Conservation (phyloP, 2,888 invertebrate species). For the Tribolium freemani region DNA sequence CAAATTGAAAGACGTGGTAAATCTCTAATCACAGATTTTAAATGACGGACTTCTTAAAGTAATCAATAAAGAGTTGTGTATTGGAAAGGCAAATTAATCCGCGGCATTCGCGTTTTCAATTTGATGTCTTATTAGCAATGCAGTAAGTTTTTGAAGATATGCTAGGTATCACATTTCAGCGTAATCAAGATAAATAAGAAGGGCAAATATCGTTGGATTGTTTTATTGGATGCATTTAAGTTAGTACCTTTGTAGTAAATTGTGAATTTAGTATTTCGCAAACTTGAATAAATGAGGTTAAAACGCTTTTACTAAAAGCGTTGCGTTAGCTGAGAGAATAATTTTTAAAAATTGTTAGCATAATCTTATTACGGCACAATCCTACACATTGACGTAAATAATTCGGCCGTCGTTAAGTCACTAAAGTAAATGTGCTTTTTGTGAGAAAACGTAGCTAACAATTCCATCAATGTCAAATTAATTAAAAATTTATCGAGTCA, state of each 20-base stretch:
- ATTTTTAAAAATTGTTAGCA: slow-evolving; percentile 21
- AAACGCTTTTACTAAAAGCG: slow-evolving; percentile 29
- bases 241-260: slow-evolving; percentile 17
- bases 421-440: background rate
- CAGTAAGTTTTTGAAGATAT: slow-evolving; percentile 9
- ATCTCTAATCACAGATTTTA: slow-evolving; percentile 33
- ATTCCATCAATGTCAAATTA: slow-evolving; percentile 2
- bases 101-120: slow-evolving; percentile 1
- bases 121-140: slow-evolving; percentile 9
- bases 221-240: background rate
- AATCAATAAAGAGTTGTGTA: slow-evolving; percentile 34
- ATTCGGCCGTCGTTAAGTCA: background rate
- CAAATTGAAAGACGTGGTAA: slow-evolving; percentile 21
- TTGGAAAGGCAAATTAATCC: slow-evolving; percentile 26
- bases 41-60: slow-evolving; percentile 4
- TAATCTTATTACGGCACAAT: slow-evolving; percentile 28
- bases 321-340: slow-evolving; percentile 18
- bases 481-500: background rate
- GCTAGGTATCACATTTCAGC: background rate
- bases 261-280: slow-evolving; percentile 18
- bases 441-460: background rate
- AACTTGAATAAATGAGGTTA: slow-evolving; percentile 26
- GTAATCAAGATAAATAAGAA: background rate
- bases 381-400: slow-evolving; percentile 13
- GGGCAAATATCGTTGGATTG: background rate